phyloP scores from a whole-genome alignment of 2,888 invertebrate genomes.

The Archaeoteleia sp. region DNA sequence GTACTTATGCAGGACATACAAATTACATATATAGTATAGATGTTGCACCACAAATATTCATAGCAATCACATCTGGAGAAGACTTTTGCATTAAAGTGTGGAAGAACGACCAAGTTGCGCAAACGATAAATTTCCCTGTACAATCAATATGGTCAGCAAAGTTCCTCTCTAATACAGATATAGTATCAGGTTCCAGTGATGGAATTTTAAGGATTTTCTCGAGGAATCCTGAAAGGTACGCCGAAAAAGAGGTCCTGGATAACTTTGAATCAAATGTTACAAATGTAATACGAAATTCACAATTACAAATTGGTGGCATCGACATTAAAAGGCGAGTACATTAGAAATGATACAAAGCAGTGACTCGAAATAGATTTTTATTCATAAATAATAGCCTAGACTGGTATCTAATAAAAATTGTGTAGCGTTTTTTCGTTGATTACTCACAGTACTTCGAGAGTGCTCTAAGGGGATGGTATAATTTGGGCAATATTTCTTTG shows the following conservation, averaged over 20 bases:
- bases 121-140: constrained; percentile 86
- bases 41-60: constrained; percentile 75
- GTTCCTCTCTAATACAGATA: constrained; percentile 89
- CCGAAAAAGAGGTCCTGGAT: constrained; percentile 79
- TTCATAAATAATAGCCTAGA: too few species aligned
- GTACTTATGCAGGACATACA: constrained; percentile 87
- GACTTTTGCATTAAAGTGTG: constrained; percentile 91
- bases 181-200: constrained; percentile 88
- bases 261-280: constrained; percentile 85
- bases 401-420: too few species aligned
- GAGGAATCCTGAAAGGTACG: constrained; percentile 81
- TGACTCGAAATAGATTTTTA: too few species aligned
- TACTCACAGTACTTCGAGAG: too few species aligned
- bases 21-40: constrained; percentile 87
- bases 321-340: constrained; percentile 86
- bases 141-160: constrained; percentile 93
- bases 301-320: constrained; percentile 87
- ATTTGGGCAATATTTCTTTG: too few species aligned
- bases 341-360: too few species aligned
- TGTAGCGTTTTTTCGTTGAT: too few species aligned
- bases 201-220: constrained; percentile 92
- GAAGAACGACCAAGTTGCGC: constrained; percentile 79
- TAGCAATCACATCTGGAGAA: constrained; percentile 91
- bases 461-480: too few species aligned
- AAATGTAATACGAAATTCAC: constrained; percentile 77